Base-by-base conservation (phyloP, 2,797 vertebrate genomes). In the Lophotriccus pileatus region DNA sequence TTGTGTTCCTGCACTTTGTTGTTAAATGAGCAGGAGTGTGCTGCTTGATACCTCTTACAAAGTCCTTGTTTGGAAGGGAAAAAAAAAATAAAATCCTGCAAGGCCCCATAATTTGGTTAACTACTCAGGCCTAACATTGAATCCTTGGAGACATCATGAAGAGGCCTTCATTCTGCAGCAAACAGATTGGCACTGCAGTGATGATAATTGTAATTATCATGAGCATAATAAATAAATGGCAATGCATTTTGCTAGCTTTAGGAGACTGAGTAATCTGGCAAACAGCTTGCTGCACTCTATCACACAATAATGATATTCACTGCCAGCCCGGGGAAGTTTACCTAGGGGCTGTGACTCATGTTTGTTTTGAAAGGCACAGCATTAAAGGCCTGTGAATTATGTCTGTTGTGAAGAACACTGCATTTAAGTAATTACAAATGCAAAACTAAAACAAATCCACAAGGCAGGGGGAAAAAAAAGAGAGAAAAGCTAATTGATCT, bases 271-370 rank as follows among this genome's bases (percentile, higher is more conserved):
- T 94, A 95, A 94, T 95, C 94, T 94, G 88, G 94, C 59, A 84
- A 95, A 94, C 91, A 96, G 94, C 93, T 96, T 96, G 94, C 94
- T 95, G 84, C 76, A 84, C 89, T 96, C 79, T 72, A 16, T 95
- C 92, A 89, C 84, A 92, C 92, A 94, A 70, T 95, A 94, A 96
- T 93, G 81, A 93, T 84, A 96, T 97, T 96, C 90, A 84, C 83
- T 94, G 92, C 94, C 92, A 96, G 88, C 84, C 90, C 30, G 77
- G 77, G 88, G 88, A 94, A 96, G 94, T 95, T 96, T 96, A 96
- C 93, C 96, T 95, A 95, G 74, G 89, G 93, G 93, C 94, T 96
- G 78, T 97, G 96, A 97, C 95, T 97, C 95, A 96, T 95, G 92
- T 94, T 96, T 95, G 93, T 95, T 96, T 97, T 93, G 94, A 96